These are phyloP conservation scores for Drosophila orena DNA, from an alignment of 1,140 invertebrate species.

Conservation along the genomic window DNA sequence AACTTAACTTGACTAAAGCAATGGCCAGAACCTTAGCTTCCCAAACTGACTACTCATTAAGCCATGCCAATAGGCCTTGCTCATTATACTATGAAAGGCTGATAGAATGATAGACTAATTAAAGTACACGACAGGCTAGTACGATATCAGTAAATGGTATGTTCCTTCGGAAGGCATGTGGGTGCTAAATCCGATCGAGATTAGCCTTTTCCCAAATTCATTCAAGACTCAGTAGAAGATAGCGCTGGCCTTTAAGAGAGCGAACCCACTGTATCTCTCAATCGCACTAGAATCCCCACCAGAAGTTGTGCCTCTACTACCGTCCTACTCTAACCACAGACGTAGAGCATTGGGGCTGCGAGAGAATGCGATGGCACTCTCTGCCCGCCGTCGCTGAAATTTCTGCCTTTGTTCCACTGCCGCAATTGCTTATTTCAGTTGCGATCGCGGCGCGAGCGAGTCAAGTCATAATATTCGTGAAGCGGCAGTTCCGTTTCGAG, in stretches of 20 bases:
- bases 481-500: slow-evolving; percentile 21
- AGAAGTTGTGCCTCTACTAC: slow-evolving; percentile 24
- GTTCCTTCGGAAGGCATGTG: slow-evolving; percentile 6
- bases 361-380: slow-evolving; percentile 14
- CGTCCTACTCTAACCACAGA: slow-evolving; percentile 19
- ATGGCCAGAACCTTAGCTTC: neutral
- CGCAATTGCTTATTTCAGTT: slow-evolving; percentile 64
- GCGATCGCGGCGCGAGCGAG: slow-evolving; percentile 72
- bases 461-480: slow-evolving; percentile 48
- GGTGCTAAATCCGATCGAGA: neutral
- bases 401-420: slow-evolving; percentile 66
- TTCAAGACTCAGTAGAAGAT: slow-evolving; percentile 17
- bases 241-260: neutral
- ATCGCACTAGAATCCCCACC: slow-evolving; percentile 34
- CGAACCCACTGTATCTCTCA: neutral
- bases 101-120: slow-evolving; percentile 10
- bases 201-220: slow-evolving; percentile 3
- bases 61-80: no score
- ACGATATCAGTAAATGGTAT: neutral
- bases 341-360: slow-evolving; percentile 5
- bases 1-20: neutral
- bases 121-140: neutral
- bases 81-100: no score
- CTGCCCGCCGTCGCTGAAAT: slow-evolving; percentile 30
- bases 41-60: no score